Percentiles rank a stretch among this genome's conserved stretches.
These are phyloP conservation scores for Sinentomon sp. DNA, from an alignment of 2,888 invertebrate genomes.

Conservation along the genomic window DNA sequence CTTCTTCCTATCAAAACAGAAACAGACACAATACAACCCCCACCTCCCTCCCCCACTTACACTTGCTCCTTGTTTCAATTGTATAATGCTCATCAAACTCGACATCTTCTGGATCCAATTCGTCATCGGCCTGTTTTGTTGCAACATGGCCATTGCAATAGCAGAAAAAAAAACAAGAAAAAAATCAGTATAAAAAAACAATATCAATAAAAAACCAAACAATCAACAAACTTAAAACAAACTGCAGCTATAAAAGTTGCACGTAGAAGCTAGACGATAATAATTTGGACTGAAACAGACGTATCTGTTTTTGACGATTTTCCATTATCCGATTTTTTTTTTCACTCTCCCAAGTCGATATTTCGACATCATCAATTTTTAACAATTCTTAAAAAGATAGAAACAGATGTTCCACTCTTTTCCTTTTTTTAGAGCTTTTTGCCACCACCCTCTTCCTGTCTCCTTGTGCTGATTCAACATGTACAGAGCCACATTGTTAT, in stretches of 20 bases:
- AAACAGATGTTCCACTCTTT: too few species aligned
- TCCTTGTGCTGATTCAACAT: too few species aligned
- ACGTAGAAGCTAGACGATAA: not conserved
- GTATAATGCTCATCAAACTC: conserved; percentile 66
- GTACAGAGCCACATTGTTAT: too few species aligned
- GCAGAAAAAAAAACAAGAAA: not conserved
- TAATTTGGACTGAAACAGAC: not conserved
- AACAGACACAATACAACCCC: too few species aligned
- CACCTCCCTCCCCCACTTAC: conserved; percentile 36
- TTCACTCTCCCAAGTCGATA: not conserved
- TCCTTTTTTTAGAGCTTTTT: too few species aligned
- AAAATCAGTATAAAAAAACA: not conserved
- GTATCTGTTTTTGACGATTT: not conserved
- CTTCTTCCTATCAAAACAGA: too few species aligned
- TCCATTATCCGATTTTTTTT: too few species aligned
- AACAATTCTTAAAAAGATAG: too few species aligned
- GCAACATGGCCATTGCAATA: conserved; percentile 1
- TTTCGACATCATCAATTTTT: not conserved
- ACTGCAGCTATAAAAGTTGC: not conserved
- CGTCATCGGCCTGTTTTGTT: conserved; percentile 42
- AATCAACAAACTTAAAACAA: not conserved
- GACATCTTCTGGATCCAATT: conserved; percentile 62
- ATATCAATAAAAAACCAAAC: not conserved
- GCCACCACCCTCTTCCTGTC: too few species aligned
- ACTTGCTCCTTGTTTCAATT: conserved; percentile 67